Conservation (phyloP, 2,797 vertebrate genomes). For the Streptopelia turtur region DNA sequence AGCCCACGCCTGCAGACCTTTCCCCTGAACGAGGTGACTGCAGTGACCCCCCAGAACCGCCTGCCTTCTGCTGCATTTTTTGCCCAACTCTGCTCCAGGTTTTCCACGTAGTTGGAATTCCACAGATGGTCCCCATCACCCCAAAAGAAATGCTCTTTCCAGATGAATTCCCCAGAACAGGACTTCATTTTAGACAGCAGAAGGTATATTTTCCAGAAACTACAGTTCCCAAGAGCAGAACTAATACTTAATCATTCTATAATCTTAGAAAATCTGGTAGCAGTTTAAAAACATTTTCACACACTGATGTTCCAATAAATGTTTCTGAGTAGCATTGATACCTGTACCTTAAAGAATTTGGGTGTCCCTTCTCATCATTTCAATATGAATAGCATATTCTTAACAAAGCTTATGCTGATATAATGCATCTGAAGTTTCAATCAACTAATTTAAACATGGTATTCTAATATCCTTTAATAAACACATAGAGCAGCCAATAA, state of each 20-base stretch:
- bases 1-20: not conserved
- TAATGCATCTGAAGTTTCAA: not conserved
- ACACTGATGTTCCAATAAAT: not conserved
- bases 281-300: constrained; percentile 13
- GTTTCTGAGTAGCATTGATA: not conserved
- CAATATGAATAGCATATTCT: not conserved
- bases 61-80: constrained; percentile 61
- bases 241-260: constrained; percentile 60
- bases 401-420: not conserved
- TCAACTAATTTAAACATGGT: not conserved
- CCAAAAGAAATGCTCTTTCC: constrained; percentile 72
- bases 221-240: constrained; percentile 50
- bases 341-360: not conserved
- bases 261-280: constrained; percentile 27
- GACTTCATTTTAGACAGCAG: constrained; percentile 65
- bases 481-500: not conserved
- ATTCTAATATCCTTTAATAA: not conserved
- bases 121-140: constrained; percentile 75
- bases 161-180: constrained; percentile 76
- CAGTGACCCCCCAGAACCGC: constrained; percentile 49
- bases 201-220: constrained; percentile 72
- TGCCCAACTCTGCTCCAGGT: constrained; percentile 56
- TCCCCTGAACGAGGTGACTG: constrained; percentile 5
- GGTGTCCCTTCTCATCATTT: not conserved
- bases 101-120: constrained; percentile 71